Percentiles rank a stretch among this genome's conserved stretches.
Evolutionary conservation across 2,113 vertebrate species (phyloP).

Genomic region (Leptodactylus fuscus): DNA sequence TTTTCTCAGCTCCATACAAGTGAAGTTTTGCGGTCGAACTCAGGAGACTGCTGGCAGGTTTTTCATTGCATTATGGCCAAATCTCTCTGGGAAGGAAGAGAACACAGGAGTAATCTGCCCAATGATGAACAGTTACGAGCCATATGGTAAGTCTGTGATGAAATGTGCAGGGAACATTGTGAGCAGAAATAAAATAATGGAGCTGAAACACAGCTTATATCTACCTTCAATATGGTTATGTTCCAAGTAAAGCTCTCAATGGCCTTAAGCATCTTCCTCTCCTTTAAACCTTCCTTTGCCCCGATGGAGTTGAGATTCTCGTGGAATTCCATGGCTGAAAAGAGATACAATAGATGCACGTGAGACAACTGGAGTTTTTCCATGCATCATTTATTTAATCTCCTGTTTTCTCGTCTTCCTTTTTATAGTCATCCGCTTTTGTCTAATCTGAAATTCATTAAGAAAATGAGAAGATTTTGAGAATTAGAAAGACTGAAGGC

Average conservation of each 20-base stretch:
- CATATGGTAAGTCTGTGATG: conserved; percentile 40
- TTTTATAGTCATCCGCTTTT: conserved; percentile 30
- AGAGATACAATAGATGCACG: conserved; percentile 24
- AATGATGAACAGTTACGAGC: background rate
- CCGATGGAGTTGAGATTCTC: conserved; percentile 91
- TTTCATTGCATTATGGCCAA: background rate
- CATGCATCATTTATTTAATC: conserved; percentile 27
- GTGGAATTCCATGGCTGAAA: conserved; percentile 94
- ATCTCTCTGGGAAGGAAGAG: too few relatives aligned
- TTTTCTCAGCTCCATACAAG: background rate
- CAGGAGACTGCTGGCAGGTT: background rate
- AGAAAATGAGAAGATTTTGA: conserved; percentile 43
- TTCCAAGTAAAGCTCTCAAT: conserved; percentile 99
- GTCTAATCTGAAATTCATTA: conserved; percentile 58
- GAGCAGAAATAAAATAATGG: conserved; percentile 29
- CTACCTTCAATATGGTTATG: conserved; percentile 97
- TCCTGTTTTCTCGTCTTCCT: background rate
- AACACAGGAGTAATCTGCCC: conserved; percentile 11
- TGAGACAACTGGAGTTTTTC: conserved; percentile 2
- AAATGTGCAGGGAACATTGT: conserved; percentile 42
- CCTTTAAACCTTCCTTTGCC: conserved; percentile 92
- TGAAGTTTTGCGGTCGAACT: background rate
- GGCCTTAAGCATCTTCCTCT: conserved; percentile 91
- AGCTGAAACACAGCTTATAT: conserved; percentile 25
- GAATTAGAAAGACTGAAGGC: conserved; percentile 33